Conservation (phyloP, 2,113 vertebrate genomes). For the Burhinus bistriatus region DNA sequence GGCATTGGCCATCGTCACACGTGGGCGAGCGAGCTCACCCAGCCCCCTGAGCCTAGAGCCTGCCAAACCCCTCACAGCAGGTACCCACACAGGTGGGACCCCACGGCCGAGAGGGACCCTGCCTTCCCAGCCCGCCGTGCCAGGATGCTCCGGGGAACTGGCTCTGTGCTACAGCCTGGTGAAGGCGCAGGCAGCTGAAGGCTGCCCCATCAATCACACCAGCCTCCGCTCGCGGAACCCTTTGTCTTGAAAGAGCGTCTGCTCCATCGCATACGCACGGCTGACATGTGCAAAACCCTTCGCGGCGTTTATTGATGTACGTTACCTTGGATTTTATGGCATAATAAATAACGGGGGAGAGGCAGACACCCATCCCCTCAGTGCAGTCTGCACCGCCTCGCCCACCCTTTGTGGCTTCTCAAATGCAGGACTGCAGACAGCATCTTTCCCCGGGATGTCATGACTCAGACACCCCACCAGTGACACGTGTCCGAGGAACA, state of each 20-base stretch:
- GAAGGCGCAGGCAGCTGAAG: neutral
- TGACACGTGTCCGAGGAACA: fast-evolving
- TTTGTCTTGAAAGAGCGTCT: neutral
- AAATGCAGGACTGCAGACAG: neutral
- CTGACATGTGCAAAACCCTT: neutral
- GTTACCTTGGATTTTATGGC: neutral
- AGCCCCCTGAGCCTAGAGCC: neutral
- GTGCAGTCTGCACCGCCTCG: fast-evolving
- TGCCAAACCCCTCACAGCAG: neutral
- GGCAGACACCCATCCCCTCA: neutral
- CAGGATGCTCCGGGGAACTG: fast-evolving
- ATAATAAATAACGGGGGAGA: neutral
- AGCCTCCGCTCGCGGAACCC: neutral
- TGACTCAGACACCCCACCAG: neutral
- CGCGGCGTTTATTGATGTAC: neutral
- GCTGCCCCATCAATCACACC: neutral
- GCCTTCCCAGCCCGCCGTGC: fast-evolving
- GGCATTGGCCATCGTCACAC: fast-evolving
- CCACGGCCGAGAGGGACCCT: neutral
- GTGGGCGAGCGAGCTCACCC: no score
- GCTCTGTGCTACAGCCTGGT: neutral
- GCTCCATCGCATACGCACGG: neutral
- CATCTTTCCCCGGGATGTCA: fast-evolving
- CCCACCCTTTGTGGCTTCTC: neutral
- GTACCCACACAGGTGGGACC: fast-evolving